Evolutionary conservation across 1,140 invertebrate genomes (phyloP).

Genomic region (Plectrocnemia conspersa): DNA sequence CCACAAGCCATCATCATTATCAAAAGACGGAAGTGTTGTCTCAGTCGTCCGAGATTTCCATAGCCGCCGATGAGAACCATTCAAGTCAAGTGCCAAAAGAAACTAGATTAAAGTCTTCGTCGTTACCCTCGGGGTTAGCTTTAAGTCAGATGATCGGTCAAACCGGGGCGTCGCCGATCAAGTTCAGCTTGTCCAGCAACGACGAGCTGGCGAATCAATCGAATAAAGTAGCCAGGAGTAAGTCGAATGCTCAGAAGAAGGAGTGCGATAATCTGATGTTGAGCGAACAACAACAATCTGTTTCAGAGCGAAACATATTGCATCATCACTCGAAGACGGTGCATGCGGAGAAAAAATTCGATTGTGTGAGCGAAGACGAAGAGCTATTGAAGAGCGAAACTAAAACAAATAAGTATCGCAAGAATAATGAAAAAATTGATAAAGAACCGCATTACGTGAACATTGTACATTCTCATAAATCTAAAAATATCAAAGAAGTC

Average conservation of each 20-base stretch:
- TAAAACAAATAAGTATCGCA: constrained; percentile 42
- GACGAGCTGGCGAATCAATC: constrained; percentile 23
- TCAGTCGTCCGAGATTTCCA: constrained; percentile 8
- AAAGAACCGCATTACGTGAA: constrained; percentile 22
- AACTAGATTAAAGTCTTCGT: constrained; percentile 61
- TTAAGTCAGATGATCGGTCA: constrained; percentile 47
- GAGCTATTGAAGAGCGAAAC: constrained; percentile 36
- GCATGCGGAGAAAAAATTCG: constrained; percentile 28
- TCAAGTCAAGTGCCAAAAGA: constrained; percentile 44
- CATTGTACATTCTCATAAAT: constrained; percentile 11
- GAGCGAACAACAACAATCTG: constrained; percentile 31
- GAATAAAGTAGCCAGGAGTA: constrained; percentile 43
- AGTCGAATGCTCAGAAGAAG: constrained; percentile 49
- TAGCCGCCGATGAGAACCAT: not conserved
- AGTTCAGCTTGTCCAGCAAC: constrained; percentile 45
- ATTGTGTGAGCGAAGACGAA: constrained; percentile 29
- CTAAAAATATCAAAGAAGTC: constrained; percentile 16
- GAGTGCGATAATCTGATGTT: constrained; percentile 36
- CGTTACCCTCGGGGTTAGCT: constrained; percentile 59
- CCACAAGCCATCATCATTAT: constrained; percentile 19
- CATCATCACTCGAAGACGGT: constrained; percentile 34
- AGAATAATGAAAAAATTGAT: constrained; percentile 46
- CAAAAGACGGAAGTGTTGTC: constrained; percentile 25
- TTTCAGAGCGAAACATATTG: constrained; percentile 35
- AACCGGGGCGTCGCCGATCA: constrained; percentile 39